A percentile compares a stretch with the other conserved stretches of the same genome.
Conservation (phyloP, 2,888 invertebrate species). For the Andrena minutula region DNA sequence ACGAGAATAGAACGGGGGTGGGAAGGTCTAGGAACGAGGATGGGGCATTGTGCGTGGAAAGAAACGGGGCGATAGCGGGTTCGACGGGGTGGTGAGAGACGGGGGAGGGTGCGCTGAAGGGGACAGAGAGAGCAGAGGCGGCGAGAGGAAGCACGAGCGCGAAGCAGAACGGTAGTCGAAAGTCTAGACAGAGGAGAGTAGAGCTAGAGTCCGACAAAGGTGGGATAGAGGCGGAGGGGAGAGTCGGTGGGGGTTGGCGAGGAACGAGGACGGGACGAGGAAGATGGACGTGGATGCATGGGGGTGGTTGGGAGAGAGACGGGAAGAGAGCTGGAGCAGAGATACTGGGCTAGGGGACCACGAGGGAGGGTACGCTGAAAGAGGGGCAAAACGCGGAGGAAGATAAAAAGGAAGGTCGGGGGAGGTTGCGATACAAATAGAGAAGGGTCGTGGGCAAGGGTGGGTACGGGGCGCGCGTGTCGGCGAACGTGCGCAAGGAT, state of each 20-base stretch:
- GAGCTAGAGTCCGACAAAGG: conserved; percentile 4
- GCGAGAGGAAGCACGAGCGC: conserved; percentile 4
- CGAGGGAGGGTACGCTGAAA: conserved; percentile 31
- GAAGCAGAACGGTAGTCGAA: conserved; percentile 31
- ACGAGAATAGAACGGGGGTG: conserved; percentile 17
- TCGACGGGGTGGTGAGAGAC: conserved; percentile 2
- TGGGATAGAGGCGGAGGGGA: neutral
- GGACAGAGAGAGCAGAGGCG: neutral
- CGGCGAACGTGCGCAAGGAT: conserved; percentile 25
- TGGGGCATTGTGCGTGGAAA: conserved; percentile 23
- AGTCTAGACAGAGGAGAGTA: neutral
- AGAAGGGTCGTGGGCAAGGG: conserved; percentile 46
- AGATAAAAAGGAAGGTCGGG: conserved; percentile 55
- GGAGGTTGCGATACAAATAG: conserved; percentile 55
- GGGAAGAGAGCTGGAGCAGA: conserved; percentile 8
- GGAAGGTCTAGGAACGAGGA: conserved; percentile 21
- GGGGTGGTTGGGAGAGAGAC: neutral
- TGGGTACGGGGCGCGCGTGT: neutral
- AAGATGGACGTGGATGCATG: neutral
- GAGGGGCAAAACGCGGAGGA: conserved; percentile 37
- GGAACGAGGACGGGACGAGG: conserved; percentile 17
- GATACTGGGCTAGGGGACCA: conserved; percentile 44
- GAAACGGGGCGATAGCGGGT: conserved; percentile 5
- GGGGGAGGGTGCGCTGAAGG: neutral
- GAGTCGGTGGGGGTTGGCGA: neutral